These are phyloP conservation scores for Sphinx pinastri DNA, from an alignment of 2,888 invertebrate species.

Conservation along the genomic window DNA sequence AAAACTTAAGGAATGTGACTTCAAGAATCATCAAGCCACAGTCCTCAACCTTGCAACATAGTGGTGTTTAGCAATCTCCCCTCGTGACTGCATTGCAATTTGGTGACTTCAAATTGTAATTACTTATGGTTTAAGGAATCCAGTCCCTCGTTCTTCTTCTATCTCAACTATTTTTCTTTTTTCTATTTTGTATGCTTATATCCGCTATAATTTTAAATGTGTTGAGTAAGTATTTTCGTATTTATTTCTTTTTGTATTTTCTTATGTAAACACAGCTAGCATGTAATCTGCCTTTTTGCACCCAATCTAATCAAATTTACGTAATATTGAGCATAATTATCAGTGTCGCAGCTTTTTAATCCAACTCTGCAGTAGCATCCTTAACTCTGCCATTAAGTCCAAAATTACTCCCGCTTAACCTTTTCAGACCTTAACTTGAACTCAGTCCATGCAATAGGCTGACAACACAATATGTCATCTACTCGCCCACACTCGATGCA, in stretches of 20 bases:
- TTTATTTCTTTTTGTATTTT: not conserved
- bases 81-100: conserved; percentile 85
- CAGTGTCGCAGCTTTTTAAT: not conserved
- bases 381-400: too few relatives aligned
- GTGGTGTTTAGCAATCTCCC: conserved; percentile 82
- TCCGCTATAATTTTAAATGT: conserved; percentile 45
- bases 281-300: not conserved
- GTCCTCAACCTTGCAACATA: conserved; percentile 48
- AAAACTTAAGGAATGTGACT: conserved; percentile 31
- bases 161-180: conserved; percentile 51
- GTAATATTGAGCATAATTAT: not conserved
- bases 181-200: conserved; percentile 49
- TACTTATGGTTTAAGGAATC: conserved; percentile 83
- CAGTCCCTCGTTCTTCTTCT: conserved; percentile 81
- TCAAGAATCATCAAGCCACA: conserved; percentile 11
- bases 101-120: conserved; percentile 84
- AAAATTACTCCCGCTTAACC: too few relatives aligned
- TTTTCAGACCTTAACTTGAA: too few relatives aligned
- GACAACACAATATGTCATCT: too few relatives aligned
- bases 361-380: too few relatives aligned
- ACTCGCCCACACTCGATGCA: too few relatives aligned
- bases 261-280: conserved; percentile 5
- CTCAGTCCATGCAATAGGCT: too few relatives aligned
- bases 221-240: conserved; percentile 47
- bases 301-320: not conserved